Base-by-base conservation (phyloP, 2,888 invertebrate genomes). In the Ectropis crepuscularia region DNA sequence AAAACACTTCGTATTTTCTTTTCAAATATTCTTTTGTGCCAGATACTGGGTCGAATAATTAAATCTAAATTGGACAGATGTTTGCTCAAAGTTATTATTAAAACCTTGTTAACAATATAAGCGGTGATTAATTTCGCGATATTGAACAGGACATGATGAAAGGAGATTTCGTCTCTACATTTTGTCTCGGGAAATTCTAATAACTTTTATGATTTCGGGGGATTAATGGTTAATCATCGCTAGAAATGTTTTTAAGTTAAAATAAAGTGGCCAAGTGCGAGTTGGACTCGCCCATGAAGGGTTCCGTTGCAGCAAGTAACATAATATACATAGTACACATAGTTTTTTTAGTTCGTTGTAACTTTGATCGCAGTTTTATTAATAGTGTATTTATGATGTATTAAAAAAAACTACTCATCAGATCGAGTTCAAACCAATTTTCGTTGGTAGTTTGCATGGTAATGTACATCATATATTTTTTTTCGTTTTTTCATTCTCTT, bases 41-140 rank as follows among this genome's bases (percentile, higher is more conserved):
- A 39, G 51, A 63, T 38, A 39, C 47, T 12, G 47, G 48, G 39
- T 41, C 39, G 28, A 64, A 60, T 65, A 61, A 65, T 65, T 60
- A 65, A 65, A 64, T 59, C 60, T 60, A 55, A 64, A 65, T 65
- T 60, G 60, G 53, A 65, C 60, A 65, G 60, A 65, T 65, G 64
- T 61, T 65, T 57, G 57, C 12, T 45, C 57, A 12, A 45, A 65
- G 64, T 61, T 61, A 57, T 65, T 60, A 65, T 53, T 60, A 65
- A 64, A 65, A 39, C 48, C 53, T 60, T 65, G 60, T 61, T 53
- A 53, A 60, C 64, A 64, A 57, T 60, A 50, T 59, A 60, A 64
- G 60, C 47, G 47, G 60, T 60, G 55, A 64, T 64, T 60, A 63
- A 64, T 61, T 59, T 60, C 39, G 48, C 12, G 36, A 53, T 64